These are phyloP conservation scores for Acrocera orbiculus DNA, from an alignment of 2,888 invertebrate species.

Conservation along the genomic window DNA sequence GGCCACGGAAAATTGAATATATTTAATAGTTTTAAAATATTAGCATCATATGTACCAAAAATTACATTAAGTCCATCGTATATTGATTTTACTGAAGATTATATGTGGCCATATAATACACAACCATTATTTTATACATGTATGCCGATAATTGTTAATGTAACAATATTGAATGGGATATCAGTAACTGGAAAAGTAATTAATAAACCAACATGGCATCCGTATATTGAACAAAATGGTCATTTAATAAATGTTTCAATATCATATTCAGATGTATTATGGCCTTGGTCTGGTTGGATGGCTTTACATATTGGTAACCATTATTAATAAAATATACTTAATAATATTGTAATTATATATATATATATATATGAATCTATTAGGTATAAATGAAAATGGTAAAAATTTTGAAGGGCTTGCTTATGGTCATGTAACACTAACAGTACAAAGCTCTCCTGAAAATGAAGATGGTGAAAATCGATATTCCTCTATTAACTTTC, in stretches of 20 bases:
- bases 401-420: slow-evolving; percentile 57
- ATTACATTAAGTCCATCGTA: slow-evolving; percentile 59
- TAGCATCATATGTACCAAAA: slow-evolving; percentile 40
- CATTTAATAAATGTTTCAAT: slow-evolving; percentile 61
- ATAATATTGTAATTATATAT: background rate
- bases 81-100: slow-evolving; percentile 86
- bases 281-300: slow-evolving; percentile 97
- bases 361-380: no score
- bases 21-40: slow-evolving; percentile 50
- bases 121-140: slow-evolving; percentile 81
- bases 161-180: slow-evolving; percentile 85
- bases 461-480: slow-evolving; percentile 40
- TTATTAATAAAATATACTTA: background rate
- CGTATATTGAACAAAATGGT: slow-evolving; percentile 66
- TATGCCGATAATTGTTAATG: slow-evolving; percentile 78
- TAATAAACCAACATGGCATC: slow-evolving; percentile 53
- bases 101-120: slow-evolving; percentile 98
- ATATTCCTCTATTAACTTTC: slow-evolving; percentile 33
- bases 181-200: slow-evolving; percentile 69
- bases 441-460: slow-evolving; percentile 57
- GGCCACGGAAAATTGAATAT: slow-evolving; percentile 89
- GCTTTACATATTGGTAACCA: slow-evolving; percentile 48
- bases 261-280: slow-evolving; percentile 61
- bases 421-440: slow-evolving; percentile 66
- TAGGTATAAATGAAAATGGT: slow-evolving; percentile 44